Base-by-base conservation (phyloP, 2,888 invertebrate species). In the Tetheella fluctuosa region DNA sequence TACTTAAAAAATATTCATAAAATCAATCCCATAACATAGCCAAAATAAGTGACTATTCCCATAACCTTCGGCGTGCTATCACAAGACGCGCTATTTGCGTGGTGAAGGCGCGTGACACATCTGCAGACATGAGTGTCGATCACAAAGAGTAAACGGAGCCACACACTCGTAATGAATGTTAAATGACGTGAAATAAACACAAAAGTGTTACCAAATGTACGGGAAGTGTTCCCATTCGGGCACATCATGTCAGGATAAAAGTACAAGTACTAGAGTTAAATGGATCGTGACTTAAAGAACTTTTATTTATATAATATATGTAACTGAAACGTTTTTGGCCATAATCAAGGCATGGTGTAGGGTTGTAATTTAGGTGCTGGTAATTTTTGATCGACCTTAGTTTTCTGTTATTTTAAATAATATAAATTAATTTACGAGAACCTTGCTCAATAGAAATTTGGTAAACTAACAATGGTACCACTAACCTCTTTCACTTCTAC, bases 141-240 rank as follows among this genome's bases (percentile, higher is more conserved):
- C 42, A 48, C 48, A 20, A 20, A 48, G 20, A 48, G 48, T 48
- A 17, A 2, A 2, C 5, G n/a, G 4, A 42, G n/a, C 0, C 39
- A n/a, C 34, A n/a, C 42, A 42, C 17, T 48, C 48, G 20, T 48
- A 48, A 17, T 48, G 20, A 48, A 48, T 48, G 48, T 48, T 48
- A 48, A 48, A 48, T 48, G 48, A 20, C 20, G 20, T 48, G 48
- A 48, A 48, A 48, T 48, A 48, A 48, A 48, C n/a, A 48, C 17
- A 10, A 48, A 20, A 48, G 20, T 17, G 48, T n/a, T 48, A 48
- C 48, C 48, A 20, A 48, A 48, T 48, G 48, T 48, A 3, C 7
- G 48, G 48, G 8, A 48, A 48, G 42, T 42, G 17, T 42, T 42
- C 42, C 42, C 42, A 2, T 42, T 3, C 8, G 20, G n/a, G 7